These are phyloP conservation scores for Megamerina dolium DNA, from an alignment of 2,888 invertebrate genomes.

Conservation along the genomic window DNA sequence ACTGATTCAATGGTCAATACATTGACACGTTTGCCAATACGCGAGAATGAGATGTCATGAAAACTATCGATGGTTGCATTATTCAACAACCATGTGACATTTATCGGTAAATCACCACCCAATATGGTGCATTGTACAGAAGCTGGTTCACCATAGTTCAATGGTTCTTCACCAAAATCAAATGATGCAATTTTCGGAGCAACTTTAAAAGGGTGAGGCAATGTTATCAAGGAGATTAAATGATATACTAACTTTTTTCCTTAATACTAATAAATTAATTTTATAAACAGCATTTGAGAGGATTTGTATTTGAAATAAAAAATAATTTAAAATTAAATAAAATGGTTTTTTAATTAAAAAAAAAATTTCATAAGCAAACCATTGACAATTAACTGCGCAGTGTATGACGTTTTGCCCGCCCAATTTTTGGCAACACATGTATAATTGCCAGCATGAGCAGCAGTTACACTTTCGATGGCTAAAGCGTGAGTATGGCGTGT, in stretches of 20 bases:
- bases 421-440: conserved; percentile 56
- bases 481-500: conserved; percentile 36
- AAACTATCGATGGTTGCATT: conserved; percentile 42
- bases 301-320: no score
- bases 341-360: no score
- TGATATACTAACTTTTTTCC: no score
- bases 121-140: conserved; percentile 57
- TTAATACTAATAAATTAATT: no score
- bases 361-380: no score
- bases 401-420: conserved; percentile 53
- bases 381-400: conserved; percentile 55
- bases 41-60: conserved; percentile 53
- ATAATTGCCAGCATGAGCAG: conserved; percentile 57
- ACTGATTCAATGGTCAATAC: conserved; percentile 56
- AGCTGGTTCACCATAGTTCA: conserved; percentile 58
- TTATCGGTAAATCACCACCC: conserved; percentile 61
- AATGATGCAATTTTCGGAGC: conserved; percentile 54
- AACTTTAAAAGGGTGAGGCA: no score
- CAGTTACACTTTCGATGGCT: conserved; percentile 55
- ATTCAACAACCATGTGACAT: conserved; percentile 58
- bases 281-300: no score
- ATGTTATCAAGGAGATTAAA: no score
- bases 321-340: conserved; percentile 2
- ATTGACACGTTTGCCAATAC: conserved; percentile 61
- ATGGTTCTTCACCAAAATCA: conserved; percentile 56